phyloP scores from a whole-genome alignment of 1,140 invertebrate species.

The Monochamus saltuarius region DNA sequence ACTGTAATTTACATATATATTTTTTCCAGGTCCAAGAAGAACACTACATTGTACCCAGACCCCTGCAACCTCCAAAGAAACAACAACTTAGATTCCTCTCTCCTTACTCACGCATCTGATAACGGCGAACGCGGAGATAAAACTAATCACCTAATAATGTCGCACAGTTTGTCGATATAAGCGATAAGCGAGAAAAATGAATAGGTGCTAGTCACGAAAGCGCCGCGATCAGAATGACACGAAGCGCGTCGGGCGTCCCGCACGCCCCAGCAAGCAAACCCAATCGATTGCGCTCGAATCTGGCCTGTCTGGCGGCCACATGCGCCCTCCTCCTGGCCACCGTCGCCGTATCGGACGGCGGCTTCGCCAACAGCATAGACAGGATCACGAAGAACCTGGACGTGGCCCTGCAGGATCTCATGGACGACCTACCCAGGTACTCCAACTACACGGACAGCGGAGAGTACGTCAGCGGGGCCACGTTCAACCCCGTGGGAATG shows the following conservation, averaged over 20 bases:
- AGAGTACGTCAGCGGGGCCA: constrained; percentile 45
- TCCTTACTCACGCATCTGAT: no score
- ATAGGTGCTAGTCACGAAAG: no score
- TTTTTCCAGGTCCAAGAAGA: no score
- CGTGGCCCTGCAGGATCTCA: constrained; percentile 52
- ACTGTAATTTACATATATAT: no score
- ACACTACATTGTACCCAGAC: no score
- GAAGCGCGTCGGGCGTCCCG: neutral
- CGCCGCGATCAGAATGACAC: neutral
- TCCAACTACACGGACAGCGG: constrained; percentile 50
- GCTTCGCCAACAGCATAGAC: constrained; percentile 45
- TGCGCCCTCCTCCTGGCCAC: constrained; percentile 35
- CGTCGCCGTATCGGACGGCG: constrained; percentile 33
- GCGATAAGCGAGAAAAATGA: no score
- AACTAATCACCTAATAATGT: no score
- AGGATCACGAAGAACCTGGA: constrained; percentile 54
- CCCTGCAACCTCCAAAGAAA: no score
- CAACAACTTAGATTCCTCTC: no score
- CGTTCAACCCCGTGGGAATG: constrained; percentile 61
- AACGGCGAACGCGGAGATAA: no score
- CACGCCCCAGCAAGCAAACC: neutral
- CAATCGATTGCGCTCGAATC: no score
- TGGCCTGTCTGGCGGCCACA: constrained; percentile 19
- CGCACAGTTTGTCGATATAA: no score
- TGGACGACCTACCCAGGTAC: constrained; percentile 52